These are phyloP conservation scores for Hydroisotoma schaefferi DNA, from an alignment of 2,888 invertebrate genomes.

Conservation along the genomic window DNA sequence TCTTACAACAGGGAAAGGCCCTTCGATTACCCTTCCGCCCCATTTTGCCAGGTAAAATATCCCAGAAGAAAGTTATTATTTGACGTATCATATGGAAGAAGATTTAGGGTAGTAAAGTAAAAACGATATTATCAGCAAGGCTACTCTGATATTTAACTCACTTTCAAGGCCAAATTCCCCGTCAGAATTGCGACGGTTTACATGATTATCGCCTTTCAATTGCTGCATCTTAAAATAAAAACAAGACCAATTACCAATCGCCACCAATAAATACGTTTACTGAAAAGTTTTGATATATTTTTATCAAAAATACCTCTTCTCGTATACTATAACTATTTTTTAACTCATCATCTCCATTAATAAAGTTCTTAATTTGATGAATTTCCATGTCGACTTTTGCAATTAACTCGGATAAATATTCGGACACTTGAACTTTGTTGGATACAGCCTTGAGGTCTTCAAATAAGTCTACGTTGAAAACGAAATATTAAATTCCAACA, in stretches of 20 bases:
- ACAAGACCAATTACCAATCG: neutral
- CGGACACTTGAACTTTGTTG: conserved; percentile 47
- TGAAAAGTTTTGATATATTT: neutral
- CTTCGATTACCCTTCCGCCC: too few relatives aligned
- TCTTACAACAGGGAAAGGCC: too few relatives aligned
- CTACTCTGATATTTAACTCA: too few relatives aligned
- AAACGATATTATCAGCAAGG: too few relatives aligned
- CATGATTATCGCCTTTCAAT: conserved; percentile 39
- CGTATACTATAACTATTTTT: conserved; percentile 44
- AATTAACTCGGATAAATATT: conserved; percentile 47
- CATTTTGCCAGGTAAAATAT: too few relatives aligned
- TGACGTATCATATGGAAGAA: too few relatives aligned
- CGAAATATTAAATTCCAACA: neutral
- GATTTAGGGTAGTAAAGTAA: too few relatives aligned
- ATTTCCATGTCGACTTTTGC: conserved; percentile 46
- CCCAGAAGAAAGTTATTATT: too few relatives aligned
- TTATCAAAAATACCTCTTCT: conserved; percentile 30
- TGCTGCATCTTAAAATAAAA: conserved; percentile 8
- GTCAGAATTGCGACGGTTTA: conserved; percentile 33
- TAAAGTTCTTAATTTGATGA: conserved; percentile 45
- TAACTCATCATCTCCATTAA: conserved; percentile 40
- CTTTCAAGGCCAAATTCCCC: conserved; percentile 38
- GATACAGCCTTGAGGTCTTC: conserved; percentile 48
- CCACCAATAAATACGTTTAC: neutral
- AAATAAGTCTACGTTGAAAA: conserved; percentile 36